Percentiles rank a stretch among this genome's conserved stretches.
Evolutionary conservation across 2,113 vertebrate genomes (phyloP).

Genomic region (Diphyllodes magnificus): DNA sequence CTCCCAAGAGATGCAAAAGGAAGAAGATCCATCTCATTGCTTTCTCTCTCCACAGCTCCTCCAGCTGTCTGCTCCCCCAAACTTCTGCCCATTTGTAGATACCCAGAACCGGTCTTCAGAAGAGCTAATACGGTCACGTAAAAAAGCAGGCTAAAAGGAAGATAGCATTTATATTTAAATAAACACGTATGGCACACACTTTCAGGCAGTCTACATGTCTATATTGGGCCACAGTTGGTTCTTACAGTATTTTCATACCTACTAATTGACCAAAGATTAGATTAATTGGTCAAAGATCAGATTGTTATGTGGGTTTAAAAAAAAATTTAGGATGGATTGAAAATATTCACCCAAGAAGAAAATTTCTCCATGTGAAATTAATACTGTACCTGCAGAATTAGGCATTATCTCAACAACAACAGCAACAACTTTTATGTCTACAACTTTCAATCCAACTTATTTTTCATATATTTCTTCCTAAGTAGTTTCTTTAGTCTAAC

Average conservation of each 20-base stretch:
- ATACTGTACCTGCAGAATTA: background rate
- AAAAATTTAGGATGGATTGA: background rate
- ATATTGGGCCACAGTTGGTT: background rate
- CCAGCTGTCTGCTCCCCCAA: background rate
- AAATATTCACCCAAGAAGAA: background rate
- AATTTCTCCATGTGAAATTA: background rate
- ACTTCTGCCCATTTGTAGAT: background rate
- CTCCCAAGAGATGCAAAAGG: background rate
- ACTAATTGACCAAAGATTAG: background rate
- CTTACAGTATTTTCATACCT: background rate
- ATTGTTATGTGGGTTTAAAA: background rate
- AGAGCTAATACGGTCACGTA: background rate
- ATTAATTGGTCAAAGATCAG: background rate
- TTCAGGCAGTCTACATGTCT: background rate
- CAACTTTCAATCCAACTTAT: background rate
- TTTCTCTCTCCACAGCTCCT: background rate
- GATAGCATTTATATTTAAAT: background rate
- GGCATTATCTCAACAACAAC: background rate
- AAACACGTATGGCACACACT: background rate
- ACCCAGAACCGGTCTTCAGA: background rate
- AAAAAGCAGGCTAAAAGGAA: background rate
- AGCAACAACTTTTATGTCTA: background rate
- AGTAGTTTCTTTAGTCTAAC: background rate
- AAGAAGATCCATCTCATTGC: background rate
- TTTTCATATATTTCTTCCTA: background rate